A percentile compares a stretch with the other conserved stretches of the same genome.
These are phyloP conservation scores for Pseudococcus jackbeardsleyi DNA, from an alignment of 2,888 invertebrate genomes.

Conservation along the genomic window DNA sequence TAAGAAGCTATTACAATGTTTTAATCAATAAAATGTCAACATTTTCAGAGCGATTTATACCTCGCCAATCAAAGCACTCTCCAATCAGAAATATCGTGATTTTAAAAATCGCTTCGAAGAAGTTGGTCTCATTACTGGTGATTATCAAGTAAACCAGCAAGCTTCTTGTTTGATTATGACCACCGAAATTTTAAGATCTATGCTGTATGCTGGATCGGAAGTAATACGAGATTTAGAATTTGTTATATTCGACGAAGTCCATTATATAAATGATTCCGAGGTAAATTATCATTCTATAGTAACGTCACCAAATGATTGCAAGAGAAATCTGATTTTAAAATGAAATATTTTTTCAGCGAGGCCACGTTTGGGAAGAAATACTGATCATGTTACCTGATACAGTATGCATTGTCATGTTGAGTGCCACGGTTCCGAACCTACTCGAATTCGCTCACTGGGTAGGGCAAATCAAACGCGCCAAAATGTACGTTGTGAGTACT, in stretches of 20 bases:
- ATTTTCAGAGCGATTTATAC: conserved; percentile 89
- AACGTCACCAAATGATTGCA: background rate
- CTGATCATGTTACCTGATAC: conserved; percentile 94
- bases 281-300: conserved; percentile 69
- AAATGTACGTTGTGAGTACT: conserved; percentile 94
- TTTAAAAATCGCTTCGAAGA: conserved; percentile 93
- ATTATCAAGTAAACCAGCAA: conserved; percentile 93
- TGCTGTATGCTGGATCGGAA: conserved; percentile 77
- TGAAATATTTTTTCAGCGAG: conserved; percentile 75
- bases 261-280: conserved; percentile 97
- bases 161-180: conserved; percentile 99
- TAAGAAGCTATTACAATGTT: background rate
- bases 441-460: conserved; percentile 96
- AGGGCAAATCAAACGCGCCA: conserved; percentile 86
- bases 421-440: conserved; percentile 98
- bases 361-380: conserved; percentile 99
- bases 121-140: conserved; percentile 94
- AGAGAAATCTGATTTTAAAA: conserved; percentile 65
- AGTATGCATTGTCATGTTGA: conserved; percentile 95
- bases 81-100: conserved; percentile 98
- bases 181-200: conserved; percentile 96
- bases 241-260: conserved; percentile 99
- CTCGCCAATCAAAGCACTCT: conserved; percentile 98
- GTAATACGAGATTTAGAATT: conserved; percentile 96
- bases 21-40: background rate